Percentiles rank a stretch among this genome's conserved stretches.
These are phyloP conservation scores for Euphydryas editha DNA, from an alignment of 2,888 invertebrate genomes.

Conservation along the genomic window DNA sequence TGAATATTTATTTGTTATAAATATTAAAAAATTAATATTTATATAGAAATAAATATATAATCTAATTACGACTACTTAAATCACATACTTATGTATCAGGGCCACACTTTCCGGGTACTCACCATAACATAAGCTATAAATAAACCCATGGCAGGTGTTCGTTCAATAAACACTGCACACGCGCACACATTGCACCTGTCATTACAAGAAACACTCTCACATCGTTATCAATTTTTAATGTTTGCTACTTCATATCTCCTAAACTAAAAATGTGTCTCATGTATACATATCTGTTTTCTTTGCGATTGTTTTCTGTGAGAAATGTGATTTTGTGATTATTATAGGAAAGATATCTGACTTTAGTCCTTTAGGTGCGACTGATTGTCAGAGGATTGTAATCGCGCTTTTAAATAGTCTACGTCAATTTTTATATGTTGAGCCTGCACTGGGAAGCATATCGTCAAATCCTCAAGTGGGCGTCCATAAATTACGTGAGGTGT, in stretches of 20 bases:
- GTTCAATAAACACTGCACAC: conserved; percentile 30
- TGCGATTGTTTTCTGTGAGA: not conserved
- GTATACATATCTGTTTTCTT: not conserved
- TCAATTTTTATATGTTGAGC: too few species aligned
- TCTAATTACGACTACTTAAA: not conserved
- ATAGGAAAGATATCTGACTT: too few species aligned
- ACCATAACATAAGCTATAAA: conserved; percentile 18
- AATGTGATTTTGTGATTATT: too few species aligned
- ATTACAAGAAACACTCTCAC: conserved; percentile 4
- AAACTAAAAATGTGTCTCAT: not conserved
- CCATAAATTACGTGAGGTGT: too few species aligned
- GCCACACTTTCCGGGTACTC: conserved; percentile 1
- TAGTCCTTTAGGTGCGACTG: too few species aligned
- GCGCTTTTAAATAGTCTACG: too few species aligned
- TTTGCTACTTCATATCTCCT: not conserved
- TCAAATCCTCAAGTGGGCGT: too few species aligned
- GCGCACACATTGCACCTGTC: conserved; percentile 28
- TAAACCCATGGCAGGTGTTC: conserved; percentile 28
- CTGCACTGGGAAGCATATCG: too few species aligned
- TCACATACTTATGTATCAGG: not conserved
- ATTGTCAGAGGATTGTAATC: too few species aligned
- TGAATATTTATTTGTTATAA: too few species aligned
- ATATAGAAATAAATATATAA: not conserved
- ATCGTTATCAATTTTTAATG: conserved; percentile 16
- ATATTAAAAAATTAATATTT: too few species aligned